Evolutionary conservation across 2,888 invertebrate species (phyloP).

Genomic region (Helobdella robusta): DNA sequence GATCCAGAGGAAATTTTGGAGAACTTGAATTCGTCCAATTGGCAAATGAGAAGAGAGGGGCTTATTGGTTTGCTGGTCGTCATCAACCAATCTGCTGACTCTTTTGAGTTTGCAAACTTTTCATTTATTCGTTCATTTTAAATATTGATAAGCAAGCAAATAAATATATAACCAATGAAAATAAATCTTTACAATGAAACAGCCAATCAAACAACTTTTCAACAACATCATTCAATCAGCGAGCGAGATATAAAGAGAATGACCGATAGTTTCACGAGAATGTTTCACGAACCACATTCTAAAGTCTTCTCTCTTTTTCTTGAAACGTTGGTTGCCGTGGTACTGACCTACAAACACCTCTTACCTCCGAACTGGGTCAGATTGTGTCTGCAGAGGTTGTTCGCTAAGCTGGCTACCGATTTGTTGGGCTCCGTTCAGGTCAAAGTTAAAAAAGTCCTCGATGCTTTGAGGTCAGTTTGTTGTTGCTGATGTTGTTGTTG

Average conservation of each 20-base stretch:
- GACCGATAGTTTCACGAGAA: constrained; percentile 25
- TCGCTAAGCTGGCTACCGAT: constrained; percentile 19
- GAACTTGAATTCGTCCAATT: constrained; percentile 18
- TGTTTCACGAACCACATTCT: constrained; percentile 27
- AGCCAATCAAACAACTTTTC: too few relatives aligned
- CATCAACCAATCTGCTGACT: constrained; percentile 2
- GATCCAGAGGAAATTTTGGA: not conserved
- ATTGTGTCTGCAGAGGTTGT: constrained; percentile 21
- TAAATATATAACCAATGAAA: not conserved
- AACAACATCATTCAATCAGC: too few relatives aligned
- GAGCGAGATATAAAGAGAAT: constrained; percentile 22
- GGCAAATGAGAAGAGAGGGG: constrained; percentile 9
- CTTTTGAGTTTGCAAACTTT: too few relatives aligned
- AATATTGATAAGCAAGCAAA: not conserved
- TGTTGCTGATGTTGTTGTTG: not conserved
- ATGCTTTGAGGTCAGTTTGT: constrained; percentile 18
- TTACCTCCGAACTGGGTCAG: constrained; percentile 19
- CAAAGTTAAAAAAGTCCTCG: constrained; percentile 20
- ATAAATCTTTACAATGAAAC: not conserved
- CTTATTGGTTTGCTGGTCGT: not conserved
- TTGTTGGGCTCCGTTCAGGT: constrained; percentile 24
- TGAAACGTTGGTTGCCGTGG: constrained; percentile 19
- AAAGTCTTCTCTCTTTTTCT: constrained; percentile 26
- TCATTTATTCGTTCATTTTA: too few relatives aligned
- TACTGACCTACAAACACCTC: not conserved